Conservation (phyloP, 2,888 invertebrate species). For the Furcula furcula region DNA sequence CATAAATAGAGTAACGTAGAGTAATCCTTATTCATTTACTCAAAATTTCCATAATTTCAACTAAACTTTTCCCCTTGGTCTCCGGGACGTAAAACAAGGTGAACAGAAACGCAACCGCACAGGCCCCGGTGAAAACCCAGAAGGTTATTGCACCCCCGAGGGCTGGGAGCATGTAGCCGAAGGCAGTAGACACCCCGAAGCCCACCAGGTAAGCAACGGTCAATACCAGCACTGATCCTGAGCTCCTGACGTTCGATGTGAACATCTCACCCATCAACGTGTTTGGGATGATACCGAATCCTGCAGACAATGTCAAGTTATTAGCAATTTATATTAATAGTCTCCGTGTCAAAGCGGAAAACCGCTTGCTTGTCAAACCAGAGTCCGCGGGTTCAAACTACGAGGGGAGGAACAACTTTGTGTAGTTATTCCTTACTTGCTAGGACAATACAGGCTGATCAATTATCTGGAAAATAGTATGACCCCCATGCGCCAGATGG, state of each 20-base stretch:
- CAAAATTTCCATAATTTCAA: slow-evolving; percentile 39
- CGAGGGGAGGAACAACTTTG: neutral
- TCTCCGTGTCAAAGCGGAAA: too few species aligned
- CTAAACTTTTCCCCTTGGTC: slow-evolving; percentile 39
- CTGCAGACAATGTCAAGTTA: slow-evolving; percentile 26
- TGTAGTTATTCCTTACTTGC: too few species aligned
- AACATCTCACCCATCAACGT: slow-evolving; percentile 45
- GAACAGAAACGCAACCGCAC: slow-evolving; percentile 27
- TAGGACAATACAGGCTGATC: too few species aligned
- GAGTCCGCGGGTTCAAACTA: neutral
- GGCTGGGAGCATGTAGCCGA: slow-evolving; percentile 26
- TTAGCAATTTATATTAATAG: neutral
- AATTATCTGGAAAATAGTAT: too few species aligned
- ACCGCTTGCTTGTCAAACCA: neutral
- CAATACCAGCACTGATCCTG: slow-evolving; percentile 29
- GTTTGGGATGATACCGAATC: slow-evolving; percentile 40
- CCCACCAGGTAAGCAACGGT: slow-evolving; percentile 33
- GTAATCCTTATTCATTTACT: slow-evolving; percentile 21
- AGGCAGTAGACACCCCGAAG: slow-evolving; percentile 30
- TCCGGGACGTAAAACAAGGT: slow-evolving; percentile 38
- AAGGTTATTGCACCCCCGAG: slow-evolving; percentile 30
- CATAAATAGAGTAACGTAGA: too few species aligned
- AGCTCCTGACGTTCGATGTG: slow-evolving; percentile 35
- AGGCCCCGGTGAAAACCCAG: slow-evolving; percentile 30
- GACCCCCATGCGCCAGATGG: too few species aligned